phyloP scores from a whole-genome alignment of 2,797 vertebrate genomes.

The Trachops cirrhosus region DNA sequence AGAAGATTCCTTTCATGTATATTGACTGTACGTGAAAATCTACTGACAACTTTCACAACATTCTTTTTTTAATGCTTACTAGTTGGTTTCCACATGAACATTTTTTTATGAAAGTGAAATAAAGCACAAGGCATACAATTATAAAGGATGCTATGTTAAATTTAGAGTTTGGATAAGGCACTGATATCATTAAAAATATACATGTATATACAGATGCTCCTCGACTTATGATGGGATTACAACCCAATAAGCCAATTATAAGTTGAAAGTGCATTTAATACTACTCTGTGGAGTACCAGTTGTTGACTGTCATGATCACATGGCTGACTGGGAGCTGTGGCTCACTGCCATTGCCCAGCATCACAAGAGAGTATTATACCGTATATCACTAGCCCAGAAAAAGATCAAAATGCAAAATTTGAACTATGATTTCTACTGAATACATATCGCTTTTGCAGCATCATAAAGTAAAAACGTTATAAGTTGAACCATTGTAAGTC shows the following conservation, averaged over 20 bases:
- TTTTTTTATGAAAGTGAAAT: neutral
- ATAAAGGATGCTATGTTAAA: neutral
- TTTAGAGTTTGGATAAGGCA: slow-evolving; percentile 18
- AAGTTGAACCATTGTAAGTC: neutral
- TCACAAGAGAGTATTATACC: neutral
- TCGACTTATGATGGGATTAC: neutral
- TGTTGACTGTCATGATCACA: neutral
- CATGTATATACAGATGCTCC: neutral
- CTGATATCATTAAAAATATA: neutral
- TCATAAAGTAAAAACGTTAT: neutral
- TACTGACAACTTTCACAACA: neutral
- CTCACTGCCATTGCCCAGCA: neutral
- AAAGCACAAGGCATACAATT: neutral
- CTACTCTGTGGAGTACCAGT: neutral
- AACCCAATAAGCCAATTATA: neutral
- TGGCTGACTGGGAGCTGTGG: neutral
- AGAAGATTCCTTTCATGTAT: slow-evolving; percentile 7
- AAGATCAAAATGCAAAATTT: neutral
- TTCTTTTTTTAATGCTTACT: slow-evolving; percentile 6
- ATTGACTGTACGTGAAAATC: neutral
- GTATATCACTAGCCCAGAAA: neutral
- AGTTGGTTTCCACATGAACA: neutral
- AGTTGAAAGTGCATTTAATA: neutral
- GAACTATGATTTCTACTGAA: neutral
- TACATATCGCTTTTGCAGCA: neutral